A percentile compares a stretch with the other conserved stretches of the same genome.
Conservation (phyloP, 2,113 vertebrate species). For the Alosa alosa region DNA sequence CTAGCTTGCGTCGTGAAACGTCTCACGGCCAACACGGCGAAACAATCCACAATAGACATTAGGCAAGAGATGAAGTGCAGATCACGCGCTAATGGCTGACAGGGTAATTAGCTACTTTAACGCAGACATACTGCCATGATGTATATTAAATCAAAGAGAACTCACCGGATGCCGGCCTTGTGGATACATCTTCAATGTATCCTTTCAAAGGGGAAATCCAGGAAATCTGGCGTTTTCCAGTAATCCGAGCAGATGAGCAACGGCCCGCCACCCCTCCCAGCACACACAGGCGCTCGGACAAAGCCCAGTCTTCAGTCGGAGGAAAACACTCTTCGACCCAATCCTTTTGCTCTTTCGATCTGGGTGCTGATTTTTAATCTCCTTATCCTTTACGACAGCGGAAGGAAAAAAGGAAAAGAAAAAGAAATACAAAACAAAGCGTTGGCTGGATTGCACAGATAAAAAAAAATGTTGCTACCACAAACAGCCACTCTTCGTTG, state of each 20-base stretch:
- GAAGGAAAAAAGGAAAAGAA: slow-evolving; percentile 21
- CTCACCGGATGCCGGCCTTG: slow-evolving; percentile 96
- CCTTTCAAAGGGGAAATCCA: slow-evolving; percentile 54
- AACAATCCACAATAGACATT: slow-evolving; percentile 18
- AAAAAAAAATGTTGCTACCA: slow-evolving; percentile 18
- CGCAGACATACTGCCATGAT: slow-evolving; percentile 44
- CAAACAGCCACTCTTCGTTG: slow-evolving; percentile 10
- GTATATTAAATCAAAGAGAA: slow-evolving; percentile 49
- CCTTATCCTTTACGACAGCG: slow-evolving; percentile 51
- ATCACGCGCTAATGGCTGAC: slow-evolving; percentile 50
- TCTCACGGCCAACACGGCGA: not conserved
- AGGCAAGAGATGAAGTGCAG: slow-evolving; percentile 49
- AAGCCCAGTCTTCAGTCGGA: slow-evolving; percentile 58
- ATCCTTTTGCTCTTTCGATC: slow-evolving; percentile 47
- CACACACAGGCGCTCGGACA: slow-evolving; percentile 63
- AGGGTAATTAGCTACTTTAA: slow-evolving; percentile 49
- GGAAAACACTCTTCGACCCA: slow-evolving; percentile 52
- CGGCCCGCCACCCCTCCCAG: slow-evolving; percentile 66
- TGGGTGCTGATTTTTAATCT: slow-evolving; percentile 20
- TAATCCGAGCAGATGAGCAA: slow-evolving; percentile 65
- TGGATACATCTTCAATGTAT: slow-evolving; percentile 83
- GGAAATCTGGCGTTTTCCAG: slow-evolving; percentile 44
- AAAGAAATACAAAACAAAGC: slow-evolving; percentile 50
- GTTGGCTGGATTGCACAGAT: slow-evolving; percentile 40
- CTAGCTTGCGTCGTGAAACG: not conserved